phyloP scores from a whole-genome alignment of 1,140 invertebrate species.

The Trinorchestia longiramus region DNA sequence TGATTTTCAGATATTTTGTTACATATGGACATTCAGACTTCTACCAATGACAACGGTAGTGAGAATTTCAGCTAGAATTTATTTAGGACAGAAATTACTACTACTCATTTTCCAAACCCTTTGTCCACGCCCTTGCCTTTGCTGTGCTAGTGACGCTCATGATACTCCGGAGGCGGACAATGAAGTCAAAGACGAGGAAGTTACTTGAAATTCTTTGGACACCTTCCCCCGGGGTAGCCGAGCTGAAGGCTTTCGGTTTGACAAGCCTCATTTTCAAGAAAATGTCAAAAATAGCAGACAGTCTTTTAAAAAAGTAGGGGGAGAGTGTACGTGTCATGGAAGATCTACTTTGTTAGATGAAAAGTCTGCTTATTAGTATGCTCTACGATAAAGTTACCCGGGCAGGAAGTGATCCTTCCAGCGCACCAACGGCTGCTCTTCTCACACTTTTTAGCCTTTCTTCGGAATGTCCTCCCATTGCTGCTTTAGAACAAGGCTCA shows the following conservation, averaged over 20 bases:
- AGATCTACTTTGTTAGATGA: slow-evolving; percentile 47
- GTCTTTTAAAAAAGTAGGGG: neutral
- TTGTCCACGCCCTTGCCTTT: neutral
- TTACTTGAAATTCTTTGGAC: slow-evolving; percentile 48
- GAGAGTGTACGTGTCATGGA: slow-evolving; percentile 30
- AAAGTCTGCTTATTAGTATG: slow-evolving; percentile 37
- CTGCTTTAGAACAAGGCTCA: neutral
- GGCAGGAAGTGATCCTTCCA: neutral
- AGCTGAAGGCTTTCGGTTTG: slow-evolving; percentile 41
- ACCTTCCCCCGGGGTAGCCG: neutral
- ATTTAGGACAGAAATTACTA: neutral
- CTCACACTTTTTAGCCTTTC: neutral
- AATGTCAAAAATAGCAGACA: slow-evolving; percentile 8
- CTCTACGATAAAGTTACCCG: neutral
- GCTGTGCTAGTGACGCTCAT: neutral
- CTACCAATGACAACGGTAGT: neutral
- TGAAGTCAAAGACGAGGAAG: slow-evolving; percentile 31
- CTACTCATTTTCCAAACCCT: neutral
- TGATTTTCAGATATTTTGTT: no score
- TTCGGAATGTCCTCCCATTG: neutral
- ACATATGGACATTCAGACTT: no score
- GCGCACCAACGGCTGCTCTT: neutral
- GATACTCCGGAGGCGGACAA: neutral
- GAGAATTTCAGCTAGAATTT: neutral
- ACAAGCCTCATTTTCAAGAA: slow-evolving; percentile 38